phyloP scores from a whole-genome alignment of 2,888 invertebrate genomes.

The Himalopsyche anomala region DNA sequence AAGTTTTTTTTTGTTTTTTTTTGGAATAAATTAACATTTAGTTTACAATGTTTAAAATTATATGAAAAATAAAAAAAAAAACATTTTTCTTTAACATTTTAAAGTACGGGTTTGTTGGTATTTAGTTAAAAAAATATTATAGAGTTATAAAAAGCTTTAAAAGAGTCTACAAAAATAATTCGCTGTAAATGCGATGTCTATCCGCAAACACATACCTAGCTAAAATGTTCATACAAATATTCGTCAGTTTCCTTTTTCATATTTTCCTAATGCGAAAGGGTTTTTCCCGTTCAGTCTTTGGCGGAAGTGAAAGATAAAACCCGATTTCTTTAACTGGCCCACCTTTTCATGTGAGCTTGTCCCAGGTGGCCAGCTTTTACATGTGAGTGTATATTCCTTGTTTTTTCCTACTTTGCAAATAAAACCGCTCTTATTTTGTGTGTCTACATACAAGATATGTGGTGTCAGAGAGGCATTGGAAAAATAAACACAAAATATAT shows the following conservation, averaged over 20 bases:
- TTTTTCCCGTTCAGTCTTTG: background rate
- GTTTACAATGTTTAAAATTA: no score
- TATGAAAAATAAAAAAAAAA: no score
- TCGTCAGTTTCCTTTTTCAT: background rate
- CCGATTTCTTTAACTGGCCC: slow-evolving; percentile 62
- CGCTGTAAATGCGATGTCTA: no score
- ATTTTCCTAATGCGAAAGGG: background rate
- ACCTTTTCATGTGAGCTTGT: slow-evolving; percentile 53
- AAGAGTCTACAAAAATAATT: no score
- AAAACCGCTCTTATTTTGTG: slow-evolving; percentile 65
- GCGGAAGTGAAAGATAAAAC: slow-evolving; percentile 46
- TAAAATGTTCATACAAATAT: slow-evolving; percentile 5
- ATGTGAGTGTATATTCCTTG: slow-evolving; percentile 44
- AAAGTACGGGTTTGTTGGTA: no score
- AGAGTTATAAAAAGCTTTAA: no score
- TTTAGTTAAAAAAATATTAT: no score
- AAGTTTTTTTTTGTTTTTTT: no score
- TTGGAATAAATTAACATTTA: no score
- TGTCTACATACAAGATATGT: slow-evolving; percentile 48
- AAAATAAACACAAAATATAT: background rate
- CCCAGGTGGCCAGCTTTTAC: slow-evolving; percentile 34
- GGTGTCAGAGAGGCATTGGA: background rate
- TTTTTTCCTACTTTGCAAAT: slow-evolving; percentile 59
- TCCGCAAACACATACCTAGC: background rate
- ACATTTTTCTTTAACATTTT: no score